Conservation (phyloP, 2,888 invertebrate species). For the Microchrysa polita region DNA sequence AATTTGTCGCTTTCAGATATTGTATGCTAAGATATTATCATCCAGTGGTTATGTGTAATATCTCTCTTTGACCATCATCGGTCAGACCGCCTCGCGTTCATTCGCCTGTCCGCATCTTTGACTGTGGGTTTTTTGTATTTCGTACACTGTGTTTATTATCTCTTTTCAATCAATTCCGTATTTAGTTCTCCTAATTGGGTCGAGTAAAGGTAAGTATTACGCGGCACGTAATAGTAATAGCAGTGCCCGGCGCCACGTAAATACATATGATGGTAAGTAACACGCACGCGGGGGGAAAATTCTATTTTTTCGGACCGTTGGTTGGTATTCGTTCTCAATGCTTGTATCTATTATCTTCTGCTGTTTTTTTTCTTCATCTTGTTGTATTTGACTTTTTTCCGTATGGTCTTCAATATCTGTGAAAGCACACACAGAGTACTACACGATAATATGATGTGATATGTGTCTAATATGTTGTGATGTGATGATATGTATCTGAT, state of each 20-base stretch:
- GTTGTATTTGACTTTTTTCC: too few relatives aligned
- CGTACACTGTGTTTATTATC: constrained; percentile 14
- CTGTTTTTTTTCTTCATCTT: too few relatives aligned
- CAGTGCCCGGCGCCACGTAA: constrained; percentile 28
- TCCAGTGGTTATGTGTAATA: too few relatives aligned
- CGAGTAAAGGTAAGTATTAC: constrained; percentile 39
- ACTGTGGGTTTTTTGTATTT: constrained; percentile 7
- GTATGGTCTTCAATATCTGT: constrained; percentile 16
- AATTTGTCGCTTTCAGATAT: constrained; percentile 28
- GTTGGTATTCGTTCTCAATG: constrained; percentile 8
- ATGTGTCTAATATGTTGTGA: constrained; percentile 4
- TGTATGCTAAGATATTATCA: background rate
- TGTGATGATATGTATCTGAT: constrained; percentile 22
- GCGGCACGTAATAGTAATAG: constrained; percentile 27
- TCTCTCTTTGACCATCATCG: too few relatives aligned
- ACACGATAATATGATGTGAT: too few relatives aligned
- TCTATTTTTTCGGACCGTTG: constrained; percentile 24
- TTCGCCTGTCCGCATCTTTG: constrained; percentile 16
- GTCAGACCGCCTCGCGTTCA: background rate
- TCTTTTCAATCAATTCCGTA: constrained; percentile 35
- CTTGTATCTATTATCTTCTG: constrained; percentile 4
- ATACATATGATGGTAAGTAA: constrained; percentile 27
- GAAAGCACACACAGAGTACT: constrained; percentile 33
- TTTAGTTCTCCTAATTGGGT: constrained; percentile 35
- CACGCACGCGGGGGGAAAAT: constrained; percentile 20